phyloP scores from a whole-genome alignment of 2,797 vertebrate species.

The Gymnocypris eckloni region DNA sequence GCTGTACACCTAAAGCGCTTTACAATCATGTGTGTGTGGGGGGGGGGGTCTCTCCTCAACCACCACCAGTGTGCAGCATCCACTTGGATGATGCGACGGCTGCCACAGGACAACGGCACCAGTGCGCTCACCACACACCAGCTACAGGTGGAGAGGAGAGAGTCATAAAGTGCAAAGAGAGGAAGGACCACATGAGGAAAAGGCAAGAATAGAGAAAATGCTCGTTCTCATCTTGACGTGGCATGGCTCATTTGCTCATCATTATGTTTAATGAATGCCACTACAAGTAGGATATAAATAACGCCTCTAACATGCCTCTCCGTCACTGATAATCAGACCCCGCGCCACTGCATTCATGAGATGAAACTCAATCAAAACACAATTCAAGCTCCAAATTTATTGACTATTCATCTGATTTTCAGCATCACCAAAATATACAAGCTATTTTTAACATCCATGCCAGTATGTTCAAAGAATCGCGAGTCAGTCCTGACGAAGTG shows the following conservation, averaged over 20 bases:
- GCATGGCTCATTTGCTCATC: conserved; percentile 51
- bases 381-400: conserved; percentile 26
- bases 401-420: conserved; percentile 30
- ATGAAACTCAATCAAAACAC: conserved; percentile 30
- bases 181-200: conserved; percentile 7
- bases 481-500: neutral
- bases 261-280: conserved; percentile 46
- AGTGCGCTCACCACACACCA: no score
- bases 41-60: no score
- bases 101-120: no score
- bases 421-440: conserved; percentile 13
- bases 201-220: conserved; percentile 14
- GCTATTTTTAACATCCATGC: neutral
- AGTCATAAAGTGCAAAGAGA: neutral
- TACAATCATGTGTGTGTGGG: no score
- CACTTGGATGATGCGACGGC: no score
- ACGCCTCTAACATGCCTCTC: conserved; percentile 37
- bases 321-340: conserved; percentile 34
- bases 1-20: no score
- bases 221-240: conserved; percentile 11
- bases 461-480: neutral
- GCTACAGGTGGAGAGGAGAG: no score
- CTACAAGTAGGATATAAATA: conserved; percentile 43
- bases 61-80: no score
- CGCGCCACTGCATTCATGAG: conserved; percentile 14